Evolutionary conservation across 2,113 vertebrate genomes (phyloP).

Genomic region (Tricholaema leucomelas): DNA sequence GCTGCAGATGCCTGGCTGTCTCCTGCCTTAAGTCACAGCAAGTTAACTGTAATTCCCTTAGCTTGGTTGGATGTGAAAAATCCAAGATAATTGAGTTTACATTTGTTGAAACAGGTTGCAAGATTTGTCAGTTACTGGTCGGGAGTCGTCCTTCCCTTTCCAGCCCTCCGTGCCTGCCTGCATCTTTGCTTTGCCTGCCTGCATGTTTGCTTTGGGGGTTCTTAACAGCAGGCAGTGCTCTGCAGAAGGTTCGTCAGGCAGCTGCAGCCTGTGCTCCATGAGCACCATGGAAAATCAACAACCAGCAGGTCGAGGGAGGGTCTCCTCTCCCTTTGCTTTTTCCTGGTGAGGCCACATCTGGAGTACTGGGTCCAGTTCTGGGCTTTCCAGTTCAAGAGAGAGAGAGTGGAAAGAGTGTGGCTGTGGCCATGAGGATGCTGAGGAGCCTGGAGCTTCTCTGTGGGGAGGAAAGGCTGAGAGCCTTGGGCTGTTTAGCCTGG

Average conservation of each 20-base stretch:
- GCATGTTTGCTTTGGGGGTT: not conserved
- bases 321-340: no score
- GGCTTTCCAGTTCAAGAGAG: no score
- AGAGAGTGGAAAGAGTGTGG: no score
- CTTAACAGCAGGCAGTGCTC: not conserved
- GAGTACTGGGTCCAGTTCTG: no score
- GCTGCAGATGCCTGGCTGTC: not conserved
- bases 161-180: not conserved
- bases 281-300: not conserved
- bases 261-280: not conserved
- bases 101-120: not conserved
- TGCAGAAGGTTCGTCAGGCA: not conserved
- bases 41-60: not conserved
- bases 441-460: no score
- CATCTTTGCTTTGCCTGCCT: fast-evolving
- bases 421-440: no score
- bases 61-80: not conserved
- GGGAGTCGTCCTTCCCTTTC: not conserved
- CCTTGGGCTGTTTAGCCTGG: no score
- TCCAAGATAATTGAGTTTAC: not conserved
- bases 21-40: not conserved
- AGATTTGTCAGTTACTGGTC: not conserved
- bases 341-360: no score
- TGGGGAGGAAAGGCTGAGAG: no score
- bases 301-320: no score